Percentiles rank a stretch among this genome's conserved stretches.
Evolutionary conservation across 1,140 invertebrate genomes (phyloP).

Genomic region (Conus ventricosus): DNA sequence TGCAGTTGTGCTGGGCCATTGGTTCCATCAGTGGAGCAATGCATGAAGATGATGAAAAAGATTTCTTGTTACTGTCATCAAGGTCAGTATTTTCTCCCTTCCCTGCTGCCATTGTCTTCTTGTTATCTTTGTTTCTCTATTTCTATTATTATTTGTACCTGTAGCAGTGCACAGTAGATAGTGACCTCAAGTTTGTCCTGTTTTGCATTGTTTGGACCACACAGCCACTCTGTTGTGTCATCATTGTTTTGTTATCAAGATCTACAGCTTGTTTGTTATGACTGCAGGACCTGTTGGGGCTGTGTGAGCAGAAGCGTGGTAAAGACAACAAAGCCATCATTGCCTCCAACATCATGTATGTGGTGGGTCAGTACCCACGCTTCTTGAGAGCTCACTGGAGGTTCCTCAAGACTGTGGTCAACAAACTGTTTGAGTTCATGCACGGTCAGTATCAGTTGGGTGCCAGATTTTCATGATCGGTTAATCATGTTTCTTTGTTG

Average conservation of each 20-base stretch:
- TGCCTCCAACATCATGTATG: slow-evolving; percentile 99
- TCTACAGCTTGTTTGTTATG: not conserved
- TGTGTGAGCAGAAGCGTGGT: slow-evolving; percentile 99
- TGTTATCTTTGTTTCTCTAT: not conserved
- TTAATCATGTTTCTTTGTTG: no score
- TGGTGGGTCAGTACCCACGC: slow-evolving; percentile 99
- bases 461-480: no score
- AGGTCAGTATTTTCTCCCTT: slow-evolving; percentile 74
- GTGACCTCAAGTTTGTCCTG: no score
- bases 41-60: slow-evolving; percentile 99
- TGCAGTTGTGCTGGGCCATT: slow-evolving; percentile 97
- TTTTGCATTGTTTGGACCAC: no score
- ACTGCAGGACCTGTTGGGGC: slow-evolving; percentile 88
- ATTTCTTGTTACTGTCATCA: slow-evolving; percentile 99
- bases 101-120: not conserved
- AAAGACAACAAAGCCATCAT: slow-evolving; percentile 99
- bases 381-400: slow-evolving; percentile 99
- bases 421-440: slow-evolving; percentile 99
- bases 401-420: slow-evolving; percentile 99
- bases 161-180: no score
- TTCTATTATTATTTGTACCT: not conserved
- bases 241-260: no score
- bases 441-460: slow-evolving; percentile 79
- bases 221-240: no score
- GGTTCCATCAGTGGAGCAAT: slow-evolving; percentile 99